Conservation (phyloP, 2,113 vertebrate genomes). For the Gallinago paraguaiae region DNA sequence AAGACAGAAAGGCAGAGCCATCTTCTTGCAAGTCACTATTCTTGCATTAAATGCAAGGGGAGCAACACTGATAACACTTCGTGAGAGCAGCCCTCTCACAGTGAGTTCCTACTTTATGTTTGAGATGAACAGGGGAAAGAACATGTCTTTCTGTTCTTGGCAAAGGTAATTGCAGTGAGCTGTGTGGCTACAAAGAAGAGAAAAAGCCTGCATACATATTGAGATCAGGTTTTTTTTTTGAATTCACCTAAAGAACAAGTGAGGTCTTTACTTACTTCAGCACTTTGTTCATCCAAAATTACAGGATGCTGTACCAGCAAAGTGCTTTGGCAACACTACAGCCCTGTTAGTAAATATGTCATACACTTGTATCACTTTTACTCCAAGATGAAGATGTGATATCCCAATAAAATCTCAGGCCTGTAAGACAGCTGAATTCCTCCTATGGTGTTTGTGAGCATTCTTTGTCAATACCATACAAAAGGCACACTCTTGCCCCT, state of each 20-base stretch:
- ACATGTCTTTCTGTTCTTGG: not conserved
- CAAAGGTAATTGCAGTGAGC: not conserved
- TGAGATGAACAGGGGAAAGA: not conserved
- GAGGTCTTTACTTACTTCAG: not conserved
- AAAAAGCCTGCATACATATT: not conserved
- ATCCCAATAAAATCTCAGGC: not conserved
- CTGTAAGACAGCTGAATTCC: not conserved
- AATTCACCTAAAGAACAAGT: not conserved
- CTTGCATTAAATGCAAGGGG: not conserved
- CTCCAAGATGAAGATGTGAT: not conserved
- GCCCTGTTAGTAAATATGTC: not conserved
- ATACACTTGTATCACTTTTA: not conserved
- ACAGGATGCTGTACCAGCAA: not conserved
- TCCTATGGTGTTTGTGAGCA: not conserved
- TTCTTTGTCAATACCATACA: not conserved
- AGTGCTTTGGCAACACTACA: not conserved
- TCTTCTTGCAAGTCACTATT: not conserved
- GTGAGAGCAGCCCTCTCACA: not conserved
- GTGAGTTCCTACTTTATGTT: not conserved
- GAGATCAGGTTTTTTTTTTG: not conserved
- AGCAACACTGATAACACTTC: not conserved
- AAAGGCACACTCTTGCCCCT: not conserved
- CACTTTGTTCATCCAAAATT: not conserved
- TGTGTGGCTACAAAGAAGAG: not conserved
- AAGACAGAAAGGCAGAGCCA: not conserved